These are phyloP conservation scores for Herminia tarsipennalis DNA, from an alignment of 2,888 invertebrate genomes.

Conservation along the genomic window DNA sequence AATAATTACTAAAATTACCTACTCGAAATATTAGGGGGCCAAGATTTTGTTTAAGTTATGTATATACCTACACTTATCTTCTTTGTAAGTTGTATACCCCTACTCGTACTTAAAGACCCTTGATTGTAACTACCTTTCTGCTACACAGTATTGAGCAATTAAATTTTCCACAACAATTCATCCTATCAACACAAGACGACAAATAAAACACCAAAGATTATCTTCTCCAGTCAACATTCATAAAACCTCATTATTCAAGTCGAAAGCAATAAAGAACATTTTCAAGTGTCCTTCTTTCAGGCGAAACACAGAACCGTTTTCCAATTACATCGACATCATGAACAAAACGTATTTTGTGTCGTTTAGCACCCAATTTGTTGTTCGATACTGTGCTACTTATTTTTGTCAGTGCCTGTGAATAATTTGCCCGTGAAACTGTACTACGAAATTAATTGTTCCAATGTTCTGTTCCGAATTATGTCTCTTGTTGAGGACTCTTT, in stretches of 20 bases:
- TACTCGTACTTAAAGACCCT: no score
- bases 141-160: no score
- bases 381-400: constrained; percentile 27
- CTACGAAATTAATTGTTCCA: constrained; percentile 35
- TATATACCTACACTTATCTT: no score
- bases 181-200: no score
- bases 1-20: no score
- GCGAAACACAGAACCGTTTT: constrained; percentile 11
- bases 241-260: constrained; percentile 5
- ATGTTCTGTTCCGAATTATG: constrained; percentile 15
- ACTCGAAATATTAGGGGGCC: no score
- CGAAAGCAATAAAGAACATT: background rate
- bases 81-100: no score
- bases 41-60: no score
- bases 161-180: no score
- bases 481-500: constrained; percentile 2
- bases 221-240: no score
- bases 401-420: constrained; percentile 29
- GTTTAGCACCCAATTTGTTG: constrained; percentile 32
- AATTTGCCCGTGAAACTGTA: constrained; percentile 32
- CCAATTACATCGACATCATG: constrained; percentile 16
- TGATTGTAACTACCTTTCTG: no score
- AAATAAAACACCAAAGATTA: no score
- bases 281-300: constrained; percentile 4
- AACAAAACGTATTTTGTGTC: constrained; percentile 19